These are phyloP conservation scores for Macrochelys suwanniensis DNA, from an alignment of 2,797 vertebrate species.

Conservation along the genomic window DNA sequence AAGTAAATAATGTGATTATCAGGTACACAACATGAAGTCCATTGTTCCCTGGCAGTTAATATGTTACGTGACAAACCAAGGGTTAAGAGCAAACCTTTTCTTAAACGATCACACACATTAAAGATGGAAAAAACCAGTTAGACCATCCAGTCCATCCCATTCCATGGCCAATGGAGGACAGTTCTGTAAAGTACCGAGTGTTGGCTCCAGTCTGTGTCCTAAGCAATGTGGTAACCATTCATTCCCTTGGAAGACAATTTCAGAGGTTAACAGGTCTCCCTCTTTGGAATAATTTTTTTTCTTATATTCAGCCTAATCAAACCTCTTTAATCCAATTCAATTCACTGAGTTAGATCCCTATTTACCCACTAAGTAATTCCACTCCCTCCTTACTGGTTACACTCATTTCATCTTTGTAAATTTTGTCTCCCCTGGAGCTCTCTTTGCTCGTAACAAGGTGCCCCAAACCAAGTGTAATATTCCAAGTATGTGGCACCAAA, in stretches of 20 bases:
- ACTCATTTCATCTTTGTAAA: not conserved
- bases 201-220: not conserved
- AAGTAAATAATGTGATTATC: not conserved
- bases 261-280: not conserved
- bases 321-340: not conserved
- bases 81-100: not conserved
- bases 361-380: not conserved
- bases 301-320: not conserved
- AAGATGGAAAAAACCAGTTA: not conserved
- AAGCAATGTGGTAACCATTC: not conserved
- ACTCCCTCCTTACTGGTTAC: not conserved
- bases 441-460: fast-evolving
- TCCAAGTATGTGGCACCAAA: not conserved
- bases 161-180: not conserved
- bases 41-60: not conserved
- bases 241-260: not conserved
- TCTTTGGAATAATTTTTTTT: not conserved
- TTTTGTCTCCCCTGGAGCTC: not conserved
- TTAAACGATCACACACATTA: not conserved
- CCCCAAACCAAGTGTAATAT: not conserved
- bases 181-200: not conserved
- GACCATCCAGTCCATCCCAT: not conserved
- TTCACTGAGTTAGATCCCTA: fast-evolving
- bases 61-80: not conserved
- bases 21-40: not conserved